Conservation (phyloP, 2,888 invertebrate species). For the Beris chalybata region DNA sequence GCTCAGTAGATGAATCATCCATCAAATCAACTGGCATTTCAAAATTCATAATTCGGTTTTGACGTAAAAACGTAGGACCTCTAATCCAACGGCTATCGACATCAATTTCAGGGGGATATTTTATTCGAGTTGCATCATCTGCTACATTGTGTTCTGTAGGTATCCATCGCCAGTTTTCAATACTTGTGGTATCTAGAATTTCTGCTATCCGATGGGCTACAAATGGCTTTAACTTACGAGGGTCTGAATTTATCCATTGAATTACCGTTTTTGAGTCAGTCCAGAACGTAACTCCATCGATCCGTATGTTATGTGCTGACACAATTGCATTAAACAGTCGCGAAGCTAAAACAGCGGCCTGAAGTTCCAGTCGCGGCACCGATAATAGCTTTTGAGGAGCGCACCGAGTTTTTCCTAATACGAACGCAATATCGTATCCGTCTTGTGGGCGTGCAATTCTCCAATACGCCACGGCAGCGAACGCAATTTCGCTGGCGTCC, state of each 20-base stretch:
- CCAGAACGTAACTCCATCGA: constrained; percentile 39
- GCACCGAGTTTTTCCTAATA: neutral
- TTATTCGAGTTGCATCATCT: neutral
- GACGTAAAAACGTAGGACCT: no score
- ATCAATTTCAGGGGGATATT: no score
- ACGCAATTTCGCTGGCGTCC: neutral
- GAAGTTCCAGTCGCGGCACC: constrained; percentile 29
- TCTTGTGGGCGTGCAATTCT: neutral
- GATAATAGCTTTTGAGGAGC: constrained; percentile 25
- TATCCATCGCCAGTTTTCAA: constrained; percentile 25
- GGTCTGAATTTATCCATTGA: neutral
- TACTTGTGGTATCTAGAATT: constrained; percentile 36
- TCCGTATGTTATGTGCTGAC: neutral
- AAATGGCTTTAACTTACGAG: constrained; percentile 29
- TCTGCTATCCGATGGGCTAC: constrained; percentile 37
- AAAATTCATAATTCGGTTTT: no score
- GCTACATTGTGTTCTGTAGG: constrained; percentile 14
- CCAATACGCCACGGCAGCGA: neutral
- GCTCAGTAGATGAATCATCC: no score
- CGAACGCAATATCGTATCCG: no score
- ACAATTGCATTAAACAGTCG: neutral
- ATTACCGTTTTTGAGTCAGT: constrained; percentile 43
- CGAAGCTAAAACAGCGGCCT: constrained; percentile 19
- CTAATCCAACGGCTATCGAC: no score
- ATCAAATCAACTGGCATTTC: no score